Evolutionary conservation across 2,888 invertebrate species (phyloP).

Genomic region (Drosophila anomelani): DNA sequence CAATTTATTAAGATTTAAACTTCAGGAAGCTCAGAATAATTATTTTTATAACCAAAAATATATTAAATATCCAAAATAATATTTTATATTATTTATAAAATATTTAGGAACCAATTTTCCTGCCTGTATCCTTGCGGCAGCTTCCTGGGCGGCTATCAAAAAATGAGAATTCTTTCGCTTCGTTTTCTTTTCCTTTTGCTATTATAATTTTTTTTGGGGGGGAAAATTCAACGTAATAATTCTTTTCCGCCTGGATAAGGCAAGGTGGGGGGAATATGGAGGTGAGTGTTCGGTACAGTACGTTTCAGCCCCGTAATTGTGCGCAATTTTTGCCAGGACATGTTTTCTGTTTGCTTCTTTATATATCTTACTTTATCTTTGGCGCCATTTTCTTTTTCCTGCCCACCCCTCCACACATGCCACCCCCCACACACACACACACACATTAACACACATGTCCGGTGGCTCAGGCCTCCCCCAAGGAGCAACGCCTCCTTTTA

Average conservation of each 20-base stretch:
- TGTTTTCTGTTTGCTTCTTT: constrained; percentile 54
- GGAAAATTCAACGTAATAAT: constrained; percentile 78
- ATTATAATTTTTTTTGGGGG: constrained; percentile 23
- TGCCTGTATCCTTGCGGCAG: constrained; percentile 53
- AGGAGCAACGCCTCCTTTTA: constrained; percentile 35
- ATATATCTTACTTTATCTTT: constrained; percentile 14
- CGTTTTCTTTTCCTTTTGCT: constrained; percentile 49
- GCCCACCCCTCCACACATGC: constrained; percentile 26
- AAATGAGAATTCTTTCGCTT: constrained; percentile 64
- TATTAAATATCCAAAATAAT: no score
- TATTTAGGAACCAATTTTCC: neutral
- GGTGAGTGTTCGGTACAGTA: constrained; percentile 14
- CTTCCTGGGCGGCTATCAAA: constrained; percentile 69
- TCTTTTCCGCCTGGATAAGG: constrained; percentile 81
- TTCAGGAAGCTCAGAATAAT: neutral
- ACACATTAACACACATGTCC: constrained; percentile 33
- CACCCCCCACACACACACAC: constrained; percentile 38
- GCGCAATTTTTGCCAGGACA: constrained; percentile 65
- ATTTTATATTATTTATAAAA: neutral
- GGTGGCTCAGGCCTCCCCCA: constrained; percentile 15
- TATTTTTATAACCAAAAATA: no score
- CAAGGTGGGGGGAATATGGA: constrained; percentile 11
- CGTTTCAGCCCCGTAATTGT: constrained; percentile 64
- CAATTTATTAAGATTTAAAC: neutral
- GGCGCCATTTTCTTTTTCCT: constrained; percentile 41